Evolutionary conservation across 2,113 vertebrate species (phyloP).

Genomic region (Miniopterus natalensis): DNA sequence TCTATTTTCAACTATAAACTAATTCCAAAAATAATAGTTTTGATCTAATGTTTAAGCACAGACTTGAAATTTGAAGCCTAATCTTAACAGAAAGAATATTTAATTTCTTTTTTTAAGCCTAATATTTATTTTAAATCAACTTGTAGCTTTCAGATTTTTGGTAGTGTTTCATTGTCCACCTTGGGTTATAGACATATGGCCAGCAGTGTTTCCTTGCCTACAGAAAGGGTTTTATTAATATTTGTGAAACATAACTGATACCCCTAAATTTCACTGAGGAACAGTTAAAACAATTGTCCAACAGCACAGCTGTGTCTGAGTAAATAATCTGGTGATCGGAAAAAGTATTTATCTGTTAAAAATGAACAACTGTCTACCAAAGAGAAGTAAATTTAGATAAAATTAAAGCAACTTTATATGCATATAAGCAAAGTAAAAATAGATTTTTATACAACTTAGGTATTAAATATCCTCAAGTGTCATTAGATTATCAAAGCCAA

Average conservation of each 20-base stretch:
- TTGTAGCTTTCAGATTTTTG: not conserved
- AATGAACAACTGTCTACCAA: not conserved
- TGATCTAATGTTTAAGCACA: not conserved
- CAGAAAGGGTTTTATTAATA: not conserved
- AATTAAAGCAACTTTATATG: not conserved
- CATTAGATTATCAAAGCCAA: not conserved
- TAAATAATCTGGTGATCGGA: not conserved
- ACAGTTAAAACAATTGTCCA: not conserved
- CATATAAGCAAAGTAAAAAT: slow-evolving; percentile 18
- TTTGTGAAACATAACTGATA: not conserved
- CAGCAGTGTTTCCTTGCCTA: not conserved
- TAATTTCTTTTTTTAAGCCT: not conserved
- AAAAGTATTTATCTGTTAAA: not conserved
- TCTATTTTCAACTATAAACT: not conserved
- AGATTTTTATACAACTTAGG: not conserved
- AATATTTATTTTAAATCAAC: slow-evolving; percentile 14
- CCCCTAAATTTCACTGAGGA: not conserved
- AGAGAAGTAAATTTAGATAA: not conserved
- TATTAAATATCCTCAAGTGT: not conserved
- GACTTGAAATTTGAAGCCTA: not conserved
- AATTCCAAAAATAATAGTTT: not conserved
- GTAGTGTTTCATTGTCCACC: not conserved
- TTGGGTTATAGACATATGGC: not conserved
- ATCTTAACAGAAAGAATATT: not conserved
- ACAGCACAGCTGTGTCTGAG: not conserved